Evolutionary conservation across 2,113 vertebrate genomes (phyloP).

Genomic region (Myocastor coypus): DNA sequence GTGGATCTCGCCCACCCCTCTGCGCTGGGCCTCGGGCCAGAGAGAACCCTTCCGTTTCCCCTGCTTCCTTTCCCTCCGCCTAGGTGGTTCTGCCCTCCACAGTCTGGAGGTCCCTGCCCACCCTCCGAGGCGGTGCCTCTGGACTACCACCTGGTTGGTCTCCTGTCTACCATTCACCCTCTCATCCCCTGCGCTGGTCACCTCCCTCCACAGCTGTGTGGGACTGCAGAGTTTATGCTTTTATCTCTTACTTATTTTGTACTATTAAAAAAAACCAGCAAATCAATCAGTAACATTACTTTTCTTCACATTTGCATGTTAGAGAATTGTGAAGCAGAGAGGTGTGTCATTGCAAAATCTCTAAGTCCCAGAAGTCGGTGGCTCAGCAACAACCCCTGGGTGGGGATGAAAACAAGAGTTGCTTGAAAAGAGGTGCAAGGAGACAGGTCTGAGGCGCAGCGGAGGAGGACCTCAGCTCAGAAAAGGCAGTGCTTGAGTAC

Average conservation of each 20-base stretch:
- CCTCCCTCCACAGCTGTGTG: background rate
- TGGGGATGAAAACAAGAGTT: conserved; percentile 55
- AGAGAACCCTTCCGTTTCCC: background rate
- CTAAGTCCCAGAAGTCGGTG: conserved; percentile 68
- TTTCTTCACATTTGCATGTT: conserved; percentile 84
- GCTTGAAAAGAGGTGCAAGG: conserved; percentile 48
- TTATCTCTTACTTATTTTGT: conserved; percentile 76
- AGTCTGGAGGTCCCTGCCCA: background rate
- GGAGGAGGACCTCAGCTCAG: conserved; percentile 65
- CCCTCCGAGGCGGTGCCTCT: background rate
- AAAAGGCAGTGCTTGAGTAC: accelerated
- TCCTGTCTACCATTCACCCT: background rate
- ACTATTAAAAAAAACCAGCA: conserved; percentile 56
- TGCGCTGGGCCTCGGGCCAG: background rate
- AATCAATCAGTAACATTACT: conserved; percentile 64
- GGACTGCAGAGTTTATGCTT: background rate
- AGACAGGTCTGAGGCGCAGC: conserved; percentile 84
- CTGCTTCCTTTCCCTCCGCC: background rate
- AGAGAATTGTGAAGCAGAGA: conserved; percentile 85
- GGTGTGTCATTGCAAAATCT: conserved; percentile 69
- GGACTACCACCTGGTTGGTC: too few species aligned
- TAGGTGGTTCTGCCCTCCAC: background rate
- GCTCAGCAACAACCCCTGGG: conserved; percentile 55
- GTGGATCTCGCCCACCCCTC: background rate
- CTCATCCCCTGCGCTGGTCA: background rate